Base-by-base conservation (phyloP, 2,797 vertebrate species). In the Menidia menidia region DNA sequence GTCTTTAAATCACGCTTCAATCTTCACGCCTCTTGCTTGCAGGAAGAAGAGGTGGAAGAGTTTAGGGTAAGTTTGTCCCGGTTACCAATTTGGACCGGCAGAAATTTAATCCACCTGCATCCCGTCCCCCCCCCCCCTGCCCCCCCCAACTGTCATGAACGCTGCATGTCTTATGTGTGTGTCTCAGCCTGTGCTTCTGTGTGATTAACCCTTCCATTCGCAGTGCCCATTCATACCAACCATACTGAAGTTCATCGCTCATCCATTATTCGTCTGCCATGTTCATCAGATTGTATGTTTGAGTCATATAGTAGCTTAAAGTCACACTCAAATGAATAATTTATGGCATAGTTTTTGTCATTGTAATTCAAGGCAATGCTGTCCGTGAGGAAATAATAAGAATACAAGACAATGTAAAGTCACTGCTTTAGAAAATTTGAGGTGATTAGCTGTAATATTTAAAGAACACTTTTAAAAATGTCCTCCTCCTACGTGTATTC, bases 31-130 rank as follows among this genome's bases (percentile, higher is more conserved):
- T 97, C 96, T 97, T 94, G 96, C 96, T 97, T 97, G 88, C 95
- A 99, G 97, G 96, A 99, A 99, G 97, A 99, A 98, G 96, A 97
- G 97, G 94, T 99, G 97, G 97, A 98, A 97, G 93, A 99, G 97
- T 96, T 96, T 99, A 95, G 97, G 97, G 97, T 98, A 96, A 98
- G 97, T 98, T 84, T 85, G 93, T 88, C 71, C 81, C 72, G 78
- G 71, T 56, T 66, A 58, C 83, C 4, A 50, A 53, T 77, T 80
- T 68, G 82, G 78, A 68, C 81, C 68, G 32, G 74, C 77, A 71
- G 67, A 80, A 71, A 68, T 56, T 68, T 31, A 67, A 5, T 84
- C 86, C 90, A 87, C 89, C 74, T 94, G 94, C 95, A 95, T 93
- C 94, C 89, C 25, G 25, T 25, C 2, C 25, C 25, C 25, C 25